Conservation (phyloP, 2,113 vertebrate genomes). For the Siniperca knerii region DNA sequence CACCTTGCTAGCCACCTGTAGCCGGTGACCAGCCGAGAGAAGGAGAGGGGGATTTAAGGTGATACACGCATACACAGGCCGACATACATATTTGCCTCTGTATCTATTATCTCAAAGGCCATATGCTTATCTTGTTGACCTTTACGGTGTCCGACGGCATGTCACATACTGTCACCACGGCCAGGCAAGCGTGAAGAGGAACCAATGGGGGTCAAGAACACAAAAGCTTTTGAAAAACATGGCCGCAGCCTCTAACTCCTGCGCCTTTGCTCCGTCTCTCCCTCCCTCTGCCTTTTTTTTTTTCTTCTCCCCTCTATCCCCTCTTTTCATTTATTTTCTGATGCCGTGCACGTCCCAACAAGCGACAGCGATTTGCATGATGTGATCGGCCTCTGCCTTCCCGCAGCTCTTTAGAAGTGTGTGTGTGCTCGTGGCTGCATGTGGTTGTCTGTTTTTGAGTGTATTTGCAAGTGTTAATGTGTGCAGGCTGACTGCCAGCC, state of each 20-base stretch:
- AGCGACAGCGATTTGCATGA: conserved; percentile 79
- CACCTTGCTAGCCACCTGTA: conserved; percentile 82
- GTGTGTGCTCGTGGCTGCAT: conserved; percentile 9
- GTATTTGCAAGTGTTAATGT: conserved; percentile 60
- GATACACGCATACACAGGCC: conserved; percentile 38
- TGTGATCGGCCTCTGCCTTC: conserved; percentile 75
- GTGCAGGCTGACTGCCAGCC: conserved; percentile 63
- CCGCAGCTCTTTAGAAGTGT: conserved; percentile 72
- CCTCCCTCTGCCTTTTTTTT: not conserved
- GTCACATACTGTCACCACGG: conserved; percentile 69
- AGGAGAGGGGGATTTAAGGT: conserved; percentile 29
- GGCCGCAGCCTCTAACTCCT: conserved; percentile 15
- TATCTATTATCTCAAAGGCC: conserved; percentile 69
- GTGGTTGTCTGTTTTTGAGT: conserved; percentile 52
- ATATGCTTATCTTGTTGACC: conserved; percentile 81
- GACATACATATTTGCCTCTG: conserved; percentile 66
- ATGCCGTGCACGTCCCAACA: conserved; percentile 69
- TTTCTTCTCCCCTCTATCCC: conserved; percentile 1
- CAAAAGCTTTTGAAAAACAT: conserved; percentile 55
- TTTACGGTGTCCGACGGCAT: conserved; percentile 65
- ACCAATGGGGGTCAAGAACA: conserved; percentile 64
- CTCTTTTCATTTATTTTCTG: conserved; percentile 46
- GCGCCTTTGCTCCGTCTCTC: conserved; percentile 17
- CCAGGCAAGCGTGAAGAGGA: conserved; percentile 74
- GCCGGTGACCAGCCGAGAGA: conserved; percentile 49